Evolutionary conservation across 2,797 vertebrate genomes (phyloP).

Genomic region (Enteromius fasciolatus): DNA sequence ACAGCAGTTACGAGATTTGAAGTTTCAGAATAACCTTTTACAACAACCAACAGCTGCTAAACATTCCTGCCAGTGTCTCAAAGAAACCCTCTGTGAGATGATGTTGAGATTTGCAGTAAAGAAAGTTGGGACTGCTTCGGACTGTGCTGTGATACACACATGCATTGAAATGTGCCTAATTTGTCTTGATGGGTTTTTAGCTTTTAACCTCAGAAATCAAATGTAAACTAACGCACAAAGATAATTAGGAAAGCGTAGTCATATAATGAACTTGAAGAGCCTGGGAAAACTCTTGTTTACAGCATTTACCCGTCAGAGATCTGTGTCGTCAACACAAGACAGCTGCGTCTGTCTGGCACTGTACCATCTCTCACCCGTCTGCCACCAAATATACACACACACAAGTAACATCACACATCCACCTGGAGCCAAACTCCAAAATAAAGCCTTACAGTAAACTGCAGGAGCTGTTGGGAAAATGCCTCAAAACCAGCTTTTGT

Average conservation of each 20-base stretch:
- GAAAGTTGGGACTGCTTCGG: background rate
- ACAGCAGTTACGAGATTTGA: background rate
- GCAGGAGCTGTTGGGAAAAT: constrained; percentile 26
- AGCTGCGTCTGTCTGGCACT: constrained; percentile 66
- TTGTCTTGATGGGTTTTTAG: background rate
- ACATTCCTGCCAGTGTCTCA: constrained; percentile 20
- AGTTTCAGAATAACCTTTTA: constrained; percentile 37
- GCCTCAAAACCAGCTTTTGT: constrained; percentile 40
- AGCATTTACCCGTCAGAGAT: constrained; percentile 42
- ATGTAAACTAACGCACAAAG: constrained; percentile 5
- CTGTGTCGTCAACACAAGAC: constrained; percentile 49
- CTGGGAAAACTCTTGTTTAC: constrained; percentile 49
- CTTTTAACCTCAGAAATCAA: constrained; percentile 23
- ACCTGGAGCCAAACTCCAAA: constrained; percentile 6
- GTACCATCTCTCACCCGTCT: constrained; percentile 62
- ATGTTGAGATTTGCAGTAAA: constrained; percentile 15
- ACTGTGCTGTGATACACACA: constrained; percentile 31
- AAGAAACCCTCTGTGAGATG: constrained; percentile 33
- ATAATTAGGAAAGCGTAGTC: constrained; percentile 3
- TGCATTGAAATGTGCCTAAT: background rate
- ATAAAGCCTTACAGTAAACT: background rate
- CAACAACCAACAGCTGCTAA: constrained; percentile 39
- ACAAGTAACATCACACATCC: constrained; percentile 22
- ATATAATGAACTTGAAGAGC: constrained; percentile 23
- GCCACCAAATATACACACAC: constrained; percentile 48